Base-by-base conservation (phyloP, 2,113 vertebrate species). In the Chrysemys picta region DNA sequence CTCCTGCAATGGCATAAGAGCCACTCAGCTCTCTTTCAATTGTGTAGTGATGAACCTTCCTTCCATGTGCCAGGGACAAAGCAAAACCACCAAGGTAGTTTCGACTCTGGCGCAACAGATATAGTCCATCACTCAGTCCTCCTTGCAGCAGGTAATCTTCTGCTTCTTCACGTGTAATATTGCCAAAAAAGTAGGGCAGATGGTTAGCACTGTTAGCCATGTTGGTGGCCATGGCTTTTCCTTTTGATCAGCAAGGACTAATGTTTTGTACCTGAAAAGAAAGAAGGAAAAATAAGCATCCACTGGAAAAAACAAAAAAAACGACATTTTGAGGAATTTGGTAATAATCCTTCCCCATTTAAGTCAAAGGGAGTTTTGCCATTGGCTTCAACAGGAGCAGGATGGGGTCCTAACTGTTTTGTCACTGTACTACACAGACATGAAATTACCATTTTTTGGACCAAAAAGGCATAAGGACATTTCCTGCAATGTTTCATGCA, bases 71-170 rank as follows among this genome's bases (percentile, higher is more conserved):
- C 96, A 99, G 98, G 0, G 99, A 99, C 8, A 99, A 97, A 0
- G 99, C 99, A 27, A 99, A 99, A 78, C 99, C 99, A 0, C 99
- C 99, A 16, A 99, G 97, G 94, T 99, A 99, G 96, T 99, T 99
- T 17, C 99, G 98, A 95, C 99, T 99, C 96, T 99, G 99, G 12
- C 99, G 98, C 16, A 99, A 97, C 94, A 99, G 97, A 90, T 99
- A 99, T 0, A 98, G 96, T 84, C 99, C 99, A 4, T 98, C 99
- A 3, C 57, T 97, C 91, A 97, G 90, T 82, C 99, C 99, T 2
- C 92, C 98, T 95, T 99, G 99, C 45, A 95, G 96, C 88, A 99
- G 97, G 93, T 99, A 99, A 11, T 98, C 98, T 94, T 99, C 99
- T 0, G 99, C 99, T 76, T 99, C 99, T 85, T 99, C 99, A 31